Percentiles rank a stretch among this genome's conserved stretches.
phyloP scores from a whole-genome alignment of 2,797 vertebrate species.

The Oreortyx pictus region DNA sequence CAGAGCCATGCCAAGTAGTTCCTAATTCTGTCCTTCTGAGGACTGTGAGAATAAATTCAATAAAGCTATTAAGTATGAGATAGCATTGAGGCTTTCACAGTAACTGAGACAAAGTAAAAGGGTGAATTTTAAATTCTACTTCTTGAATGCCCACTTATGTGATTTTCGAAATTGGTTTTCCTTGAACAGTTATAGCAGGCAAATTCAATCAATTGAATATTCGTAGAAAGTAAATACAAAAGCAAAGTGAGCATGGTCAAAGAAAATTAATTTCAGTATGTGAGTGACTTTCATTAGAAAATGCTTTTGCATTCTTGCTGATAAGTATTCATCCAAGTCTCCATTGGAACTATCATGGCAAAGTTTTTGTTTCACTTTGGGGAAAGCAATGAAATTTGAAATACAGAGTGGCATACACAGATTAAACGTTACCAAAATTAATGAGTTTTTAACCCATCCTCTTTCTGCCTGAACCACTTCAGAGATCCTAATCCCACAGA shows the following conservation, averaged over 20 bases:
- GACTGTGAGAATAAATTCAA: not conserved
- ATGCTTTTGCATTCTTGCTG: not conserved
- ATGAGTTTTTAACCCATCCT: not conserved
- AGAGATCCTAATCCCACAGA: not conserved
- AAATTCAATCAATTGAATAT: not conserved
- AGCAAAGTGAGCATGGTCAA: not conserved
- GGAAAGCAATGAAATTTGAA: not conserved
- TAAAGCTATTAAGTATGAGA: not conserved
- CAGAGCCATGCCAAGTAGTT: not conserved
- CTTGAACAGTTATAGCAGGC: not conserved
- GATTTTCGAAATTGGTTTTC: not conserved
- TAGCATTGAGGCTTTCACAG: not conserved
- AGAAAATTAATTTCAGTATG: not conserved
- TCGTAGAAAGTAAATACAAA: not conserved
- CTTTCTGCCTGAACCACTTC: not conserved
- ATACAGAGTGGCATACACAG: not conserved
- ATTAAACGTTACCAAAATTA: not conserved
- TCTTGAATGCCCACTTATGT: not conserved
- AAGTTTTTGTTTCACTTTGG: not conserved
- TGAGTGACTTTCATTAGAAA: not conserved
- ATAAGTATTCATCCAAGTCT: not conserved
- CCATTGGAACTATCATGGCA: not conserved
- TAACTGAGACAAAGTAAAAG: not conserved
- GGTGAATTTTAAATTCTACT: not conserved
- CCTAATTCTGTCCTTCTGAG: not conserved